Conservation (phyloP, 2,797 vertebrate species). For the Poecilia velifera region DNA sequence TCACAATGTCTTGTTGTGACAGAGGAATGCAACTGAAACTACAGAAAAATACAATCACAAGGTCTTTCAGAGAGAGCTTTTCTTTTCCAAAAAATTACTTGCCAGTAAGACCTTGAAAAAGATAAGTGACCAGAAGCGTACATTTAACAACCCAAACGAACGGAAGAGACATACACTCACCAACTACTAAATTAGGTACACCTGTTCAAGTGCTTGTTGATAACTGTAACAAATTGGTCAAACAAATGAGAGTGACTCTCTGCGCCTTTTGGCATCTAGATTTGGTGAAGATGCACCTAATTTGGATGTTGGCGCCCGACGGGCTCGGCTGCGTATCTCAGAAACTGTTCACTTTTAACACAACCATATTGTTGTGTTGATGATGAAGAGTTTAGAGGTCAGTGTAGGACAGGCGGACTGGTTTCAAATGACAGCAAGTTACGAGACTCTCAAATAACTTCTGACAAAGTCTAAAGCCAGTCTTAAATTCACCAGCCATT, state of each 20-base stretch:
- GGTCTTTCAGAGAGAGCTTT: not conserved
- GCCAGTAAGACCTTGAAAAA: not conserved
- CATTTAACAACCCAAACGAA: not conserved
- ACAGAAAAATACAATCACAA: not conserved
- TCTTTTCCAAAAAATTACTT: not conserved
- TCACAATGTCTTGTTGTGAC: not conserved
- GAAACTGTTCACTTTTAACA: not conserved
- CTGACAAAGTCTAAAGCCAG: no score
- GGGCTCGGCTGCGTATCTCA: not conserved
- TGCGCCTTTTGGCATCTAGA: not conserved
- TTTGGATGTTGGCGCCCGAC: not conserved
- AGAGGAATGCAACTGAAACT: not conserved
- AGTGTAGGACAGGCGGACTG: not conserved
- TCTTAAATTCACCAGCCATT: not conserved
- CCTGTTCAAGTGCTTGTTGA: not conserved
- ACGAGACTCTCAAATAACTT: not conserved
- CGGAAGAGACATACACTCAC: not conserved
- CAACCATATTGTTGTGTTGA: not conserved
- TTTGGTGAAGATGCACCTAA: not conserved
- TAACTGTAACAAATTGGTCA: not conserved
- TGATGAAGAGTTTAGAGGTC: not conserved
- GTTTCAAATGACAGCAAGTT: not conserved
- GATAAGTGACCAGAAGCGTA: not conserved
- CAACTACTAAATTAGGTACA: not conserved
- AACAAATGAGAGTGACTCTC: not conserved